Conservation (phyloP, 2,888 invertebrate genomes). For the Acronicta aceris region DNA sequence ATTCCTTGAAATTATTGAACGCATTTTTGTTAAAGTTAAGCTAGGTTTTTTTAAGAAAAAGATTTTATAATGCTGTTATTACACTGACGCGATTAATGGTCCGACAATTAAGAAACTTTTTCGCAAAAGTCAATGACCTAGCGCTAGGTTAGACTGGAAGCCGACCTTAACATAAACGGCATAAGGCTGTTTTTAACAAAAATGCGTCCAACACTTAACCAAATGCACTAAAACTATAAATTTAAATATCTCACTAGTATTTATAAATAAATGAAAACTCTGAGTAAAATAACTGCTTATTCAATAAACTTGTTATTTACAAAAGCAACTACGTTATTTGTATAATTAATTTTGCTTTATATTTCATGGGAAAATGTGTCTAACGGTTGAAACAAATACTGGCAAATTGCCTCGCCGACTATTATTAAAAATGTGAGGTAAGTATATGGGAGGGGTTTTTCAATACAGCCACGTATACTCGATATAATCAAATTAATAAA, state of each 20-base stretch:
- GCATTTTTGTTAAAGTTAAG: conserved; percentile 14
- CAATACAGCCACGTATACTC: too few relatives aligned
- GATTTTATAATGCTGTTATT: too few relatives aligned
- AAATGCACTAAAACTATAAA: conserved; percentile 25
- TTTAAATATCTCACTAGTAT: conserved; percentile 47
- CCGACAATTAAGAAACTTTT: too few relatives aligned
- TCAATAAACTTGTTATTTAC: conserved; percentile 18
- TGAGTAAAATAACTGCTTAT: conserved; percentile 15
- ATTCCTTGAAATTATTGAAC: conserved; percentile 26
- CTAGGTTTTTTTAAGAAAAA: too few relatives aligned
- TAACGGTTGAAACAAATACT: neutral
- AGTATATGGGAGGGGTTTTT: too few relatives aligned
- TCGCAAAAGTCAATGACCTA: too few relatives aligned
- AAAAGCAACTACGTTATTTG: conserved; percentile 4
- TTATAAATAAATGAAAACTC: conserved; percentile 26
- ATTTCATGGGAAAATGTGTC: neutral
- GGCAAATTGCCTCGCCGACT: neutral
- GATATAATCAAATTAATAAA: too few relatives aligned
- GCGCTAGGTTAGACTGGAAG: too few relatives aligned
- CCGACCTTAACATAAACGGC: neutral
- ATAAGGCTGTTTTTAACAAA: conserved; percentile 1
- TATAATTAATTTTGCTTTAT: neutral
- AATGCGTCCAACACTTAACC: conserved; percentile 32
- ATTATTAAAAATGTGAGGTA: too few relatives aligned
- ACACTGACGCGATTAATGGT: too few relatives aligned